Evolutionary conservation across 2,113 vertebrate genomes (phyloP), one percentile per base, ranked within the genome.

Genomic region (Myrmecophaga tridactyla): DNA sequence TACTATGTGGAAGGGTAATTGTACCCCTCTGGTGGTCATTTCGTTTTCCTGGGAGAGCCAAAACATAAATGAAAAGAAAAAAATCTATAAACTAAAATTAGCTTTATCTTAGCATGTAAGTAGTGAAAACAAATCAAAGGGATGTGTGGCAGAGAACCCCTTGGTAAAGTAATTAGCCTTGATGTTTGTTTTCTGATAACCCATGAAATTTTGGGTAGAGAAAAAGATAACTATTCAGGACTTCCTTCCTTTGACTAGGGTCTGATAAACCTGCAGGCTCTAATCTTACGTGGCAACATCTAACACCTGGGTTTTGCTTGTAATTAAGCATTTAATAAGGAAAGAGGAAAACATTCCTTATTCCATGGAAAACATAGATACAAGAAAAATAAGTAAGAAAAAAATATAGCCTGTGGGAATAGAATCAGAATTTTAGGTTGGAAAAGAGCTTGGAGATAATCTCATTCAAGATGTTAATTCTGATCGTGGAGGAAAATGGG

Each of bases 111-210:
- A 95, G 39, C 86, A 67, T 93, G 51, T 87, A 86, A 98, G 94
- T 92, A 96, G 90, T 97, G 97, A 98, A 98, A 98, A 69, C 78
- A 98, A 97, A 98, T 97, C 96, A 98, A 98, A 98, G 97, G 93
- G 41, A 78, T 97, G 43, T 80, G 80, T 97, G 97, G 60, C 96
- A 90, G 94, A 96, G 94, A 97, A 97, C 94, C 95, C 95, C 90
- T 98, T 94, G 80, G 96, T 96, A 98, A 98, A 98, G 97, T 97
- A 97, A 98, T 98, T 96, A 97, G 96, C 98, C 98, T 98, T 98
- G 98, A 98, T 98, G 96, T 98, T 98, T 96, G 96, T 98, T 96
- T 98, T 98, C 97, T 98, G 98, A 98, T 97, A 98, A 97, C 89
- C 18, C 73, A 96, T 63, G 92, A 82, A 83, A 94, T 96, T 97